These are phyloP conservation scores for Drosophila mimetica DNA, from an alignment of 2,888 invertebrate species.

Conservation along the genomic window DNA sequence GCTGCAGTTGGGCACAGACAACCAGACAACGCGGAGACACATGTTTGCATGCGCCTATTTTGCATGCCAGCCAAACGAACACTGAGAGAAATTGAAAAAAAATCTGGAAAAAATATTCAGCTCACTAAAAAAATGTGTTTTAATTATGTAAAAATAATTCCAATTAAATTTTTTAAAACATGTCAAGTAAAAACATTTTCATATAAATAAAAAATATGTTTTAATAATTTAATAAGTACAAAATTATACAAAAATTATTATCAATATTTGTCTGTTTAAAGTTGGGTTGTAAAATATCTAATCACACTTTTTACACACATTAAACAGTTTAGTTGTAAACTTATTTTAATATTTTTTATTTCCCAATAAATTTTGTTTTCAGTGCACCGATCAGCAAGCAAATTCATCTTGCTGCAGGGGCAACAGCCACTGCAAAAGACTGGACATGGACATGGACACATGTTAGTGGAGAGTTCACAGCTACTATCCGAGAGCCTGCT, in stretches of 20 bases:
- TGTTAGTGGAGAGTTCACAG: slow-evolving; percentile 62
- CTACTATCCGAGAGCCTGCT: slow-evolving; percentile 30
- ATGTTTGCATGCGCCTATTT: slow-evolving; percentile 67
- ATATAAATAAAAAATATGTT: no score
- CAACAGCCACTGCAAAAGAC: slow-evolving; percentile 43
- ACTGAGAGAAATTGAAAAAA: slow-evolving; percentile 9
- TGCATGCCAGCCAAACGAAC: slow-evolving; percentile 39
- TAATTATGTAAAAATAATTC: background rate
- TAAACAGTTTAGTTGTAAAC: no score
- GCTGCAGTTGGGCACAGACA: slow-evolving; percentile 69
- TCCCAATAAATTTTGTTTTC: background rate
- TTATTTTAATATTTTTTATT: no score
- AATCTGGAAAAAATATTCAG: background rate
- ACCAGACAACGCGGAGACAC: slow-evolving; percentile 76
- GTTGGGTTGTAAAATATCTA: no score
- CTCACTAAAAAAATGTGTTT: background rate
- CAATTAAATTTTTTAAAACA: background rate
- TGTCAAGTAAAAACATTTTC: no score
- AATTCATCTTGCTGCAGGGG: slow-evolving; percentile 39
- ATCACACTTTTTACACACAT: no score
- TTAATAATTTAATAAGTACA: no score
- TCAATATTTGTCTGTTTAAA: no score
- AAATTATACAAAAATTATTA: no score
- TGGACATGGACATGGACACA: slow-evolving; percentile 66
- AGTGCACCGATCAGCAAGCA: slow-evolving; percentile 26